A percentile compares a stretch with the other conserved stretches of the same genome.
Conservation (phyloP, 2,113 vertebrate genomes). For the Psittacara wagleri region DNA sequence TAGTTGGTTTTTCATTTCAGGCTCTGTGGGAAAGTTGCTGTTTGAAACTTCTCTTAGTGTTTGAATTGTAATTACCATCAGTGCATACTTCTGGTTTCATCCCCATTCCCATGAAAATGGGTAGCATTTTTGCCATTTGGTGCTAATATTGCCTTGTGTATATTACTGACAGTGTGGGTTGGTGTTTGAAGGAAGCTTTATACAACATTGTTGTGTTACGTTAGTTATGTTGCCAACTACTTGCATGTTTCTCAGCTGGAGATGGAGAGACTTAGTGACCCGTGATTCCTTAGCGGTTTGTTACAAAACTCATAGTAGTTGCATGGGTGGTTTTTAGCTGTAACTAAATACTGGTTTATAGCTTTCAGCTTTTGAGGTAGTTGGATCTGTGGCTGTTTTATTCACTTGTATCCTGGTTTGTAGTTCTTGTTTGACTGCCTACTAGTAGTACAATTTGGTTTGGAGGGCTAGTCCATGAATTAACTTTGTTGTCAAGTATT, state of each 20-base stretch:
- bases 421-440: neutral
- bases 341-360: neutral
- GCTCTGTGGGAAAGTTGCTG: conserved; percentile 58
- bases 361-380: neutral
- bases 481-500: neutral
- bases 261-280: neutral
- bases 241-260: neutral
- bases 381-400: neutral
- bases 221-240: neutral
- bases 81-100: neutral
- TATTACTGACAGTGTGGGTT: neutral
- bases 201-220: neutral
- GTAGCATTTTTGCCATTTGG: neutral
- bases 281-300: neutral
- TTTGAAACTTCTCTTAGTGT: conserved; percentile 24
- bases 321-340: neutral
- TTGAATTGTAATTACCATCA: conserved; percentile 28
- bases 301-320: neutral
- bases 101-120: neutral
- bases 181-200: neutral
- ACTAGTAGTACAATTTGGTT: neutral
- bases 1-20: conserved; percentile 12
- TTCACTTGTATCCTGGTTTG: neutral
- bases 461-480: neutral
- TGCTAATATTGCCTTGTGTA: neutral